Evolutionary conservation across 2,888 invertebrate genomes (phyloP), one percentile per base, ranked within the genome.

Genomic region (Pyrgus malvae): DNA sequence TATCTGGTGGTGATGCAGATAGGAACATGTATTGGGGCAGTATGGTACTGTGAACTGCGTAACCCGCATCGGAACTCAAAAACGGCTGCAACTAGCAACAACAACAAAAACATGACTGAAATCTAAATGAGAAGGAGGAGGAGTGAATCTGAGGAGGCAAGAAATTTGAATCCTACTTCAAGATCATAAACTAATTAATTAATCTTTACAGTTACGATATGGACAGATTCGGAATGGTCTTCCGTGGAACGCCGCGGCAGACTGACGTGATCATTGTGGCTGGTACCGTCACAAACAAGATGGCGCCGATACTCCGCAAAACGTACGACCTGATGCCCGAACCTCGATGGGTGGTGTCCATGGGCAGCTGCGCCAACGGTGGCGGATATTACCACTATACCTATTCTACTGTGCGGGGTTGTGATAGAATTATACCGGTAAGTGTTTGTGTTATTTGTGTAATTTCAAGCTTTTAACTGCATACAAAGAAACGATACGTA

Each of bases 301-400:
- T 99, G 99, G 99, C 99, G 46, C 99, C 99, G 3, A 95, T 98
- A 16, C 87, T 99, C 16, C 92, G 99, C 59, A 98, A 97, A 90
- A 96, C 98, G 9, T 99, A 98, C 74, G 99, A 99, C 91, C 95
- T 98, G 92, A 99, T 99, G 98, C 95, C 97, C 11, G 97, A 98
- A 60, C 98, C 98, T 0, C 92, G 95, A 67, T 99, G 97, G 97
- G 99, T 99, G 8, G 96, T 99, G 72, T 99, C 99, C 0, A 99
- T 99, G 99, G 99, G 99, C 33, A 98, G 98, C 76, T 99, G 99
- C 87, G 99, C 99, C 7, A 99, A 99, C 80, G 99, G 99, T 27
- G 99, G 99, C 16, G 99, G 99, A 7, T 99, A 99, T 80, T 99
- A 99, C 81, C 99, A 99, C 86, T 99, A 99, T 81, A 99, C 99